Percentiles rank a stretch among this genome's conserved stretches.
Evolutionary conservation across 1,140 invertebrate species (phyloP).

Genomic region (Conus ventricosus): DNA sequence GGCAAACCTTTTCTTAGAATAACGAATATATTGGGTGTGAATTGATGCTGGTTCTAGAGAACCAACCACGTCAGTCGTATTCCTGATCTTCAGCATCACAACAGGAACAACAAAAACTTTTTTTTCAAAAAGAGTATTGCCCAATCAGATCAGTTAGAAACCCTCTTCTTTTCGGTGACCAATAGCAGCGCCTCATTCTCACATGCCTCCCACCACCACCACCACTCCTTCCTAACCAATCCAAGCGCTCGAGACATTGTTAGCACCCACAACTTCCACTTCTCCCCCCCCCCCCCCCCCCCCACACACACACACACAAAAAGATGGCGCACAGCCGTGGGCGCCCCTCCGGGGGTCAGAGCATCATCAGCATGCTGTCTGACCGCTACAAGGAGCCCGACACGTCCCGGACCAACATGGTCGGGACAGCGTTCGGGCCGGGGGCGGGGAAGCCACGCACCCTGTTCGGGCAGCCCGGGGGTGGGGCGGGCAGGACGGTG

Average conservation of each 20-base stretch:
- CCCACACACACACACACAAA: too few species aligned
- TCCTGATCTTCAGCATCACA: too few species aligned
- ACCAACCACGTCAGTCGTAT: too few species aligned
- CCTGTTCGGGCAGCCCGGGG: not conserved
- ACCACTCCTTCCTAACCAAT: not conserved
- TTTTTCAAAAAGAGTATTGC: too few species aligned
- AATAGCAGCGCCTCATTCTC: not conserved
- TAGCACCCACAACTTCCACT: too few species aligned
- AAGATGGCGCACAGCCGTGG: not conserved
- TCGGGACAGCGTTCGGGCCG: not conserved
- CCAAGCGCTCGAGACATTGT: not conserved
- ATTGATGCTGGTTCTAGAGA: too few species aligned
- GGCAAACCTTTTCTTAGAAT: too few species aligned
- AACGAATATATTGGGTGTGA: too few species aligned
- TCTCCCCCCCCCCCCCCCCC: too few species aligned
- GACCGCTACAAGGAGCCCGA: not conserved
- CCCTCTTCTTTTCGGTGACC: too few species aligned
- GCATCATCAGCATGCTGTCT: slow-evolving; percentile 24
- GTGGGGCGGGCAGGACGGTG: not conserved
- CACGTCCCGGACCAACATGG: not conserved
- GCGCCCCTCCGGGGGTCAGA: not conserved
- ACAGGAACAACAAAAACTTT: too few species aligned
- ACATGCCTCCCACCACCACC: not conserved
- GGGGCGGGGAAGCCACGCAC: not conserved
- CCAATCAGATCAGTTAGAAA: too few species aligned